Evolutionary conservation across 1,140 invertebrate genomes (phyloP).

Genomic region (Cyphomyrmex costatus): DNA sequence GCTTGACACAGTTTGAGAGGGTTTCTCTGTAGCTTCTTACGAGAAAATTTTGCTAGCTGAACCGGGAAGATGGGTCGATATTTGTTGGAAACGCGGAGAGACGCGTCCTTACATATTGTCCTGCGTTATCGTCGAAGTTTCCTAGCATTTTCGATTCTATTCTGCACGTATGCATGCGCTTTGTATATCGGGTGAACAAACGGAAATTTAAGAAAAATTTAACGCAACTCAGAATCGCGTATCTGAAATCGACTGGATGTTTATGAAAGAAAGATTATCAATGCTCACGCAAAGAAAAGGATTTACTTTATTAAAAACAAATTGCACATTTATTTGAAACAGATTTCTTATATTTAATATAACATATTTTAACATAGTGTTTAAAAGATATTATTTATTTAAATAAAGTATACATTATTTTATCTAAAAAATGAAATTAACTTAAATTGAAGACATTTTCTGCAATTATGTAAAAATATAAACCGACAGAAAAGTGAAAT

Average conservation of each 20-base stretch:
- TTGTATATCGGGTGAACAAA: conserved; percentile 37
- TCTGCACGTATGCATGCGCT: conserved; percentile 8
- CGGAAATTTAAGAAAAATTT: conserved; percentile 6
- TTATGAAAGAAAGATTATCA: background rate
- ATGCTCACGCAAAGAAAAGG: background rate
- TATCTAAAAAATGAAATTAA: too few relatives aligned
- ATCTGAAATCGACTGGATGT: conserved; percentile 4
- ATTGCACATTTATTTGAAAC: too few relatives aligned
- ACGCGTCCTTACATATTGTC: conserved; percentile 44
- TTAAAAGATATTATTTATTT: too few relatives aligned
- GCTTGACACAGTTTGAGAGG: background rate
- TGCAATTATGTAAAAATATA: too few relatives aligned
- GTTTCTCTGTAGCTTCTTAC: conserved; percentile 8
- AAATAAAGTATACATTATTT: too few relatives aligned
- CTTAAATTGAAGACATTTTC: too few relatives aligned
- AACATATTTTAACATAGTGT: too few relatives aligned
- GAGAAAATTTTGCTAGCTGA: conserved; percentile 17
- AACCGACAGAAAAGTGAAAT: background rate
- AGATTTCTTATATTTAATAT: too few relatives aligned
- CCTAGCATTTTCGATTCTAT: conserved; percentile 36
- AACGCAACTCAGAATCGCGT: background rate
- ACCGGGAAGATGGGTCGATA: conserved; percentile 32
- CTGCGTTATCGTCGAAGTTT: conserved; percentile 53
- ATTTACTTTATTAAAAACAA: too few relatives aligned
- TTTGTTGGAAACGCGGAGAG: conserved; percentile 23